Percentiles rank a stretch among this genome's conserved stretches.
phyloP scores from a whole-genome alignment of 2,797 vertebrate genomes.

The Mus minutoides region DNA sequence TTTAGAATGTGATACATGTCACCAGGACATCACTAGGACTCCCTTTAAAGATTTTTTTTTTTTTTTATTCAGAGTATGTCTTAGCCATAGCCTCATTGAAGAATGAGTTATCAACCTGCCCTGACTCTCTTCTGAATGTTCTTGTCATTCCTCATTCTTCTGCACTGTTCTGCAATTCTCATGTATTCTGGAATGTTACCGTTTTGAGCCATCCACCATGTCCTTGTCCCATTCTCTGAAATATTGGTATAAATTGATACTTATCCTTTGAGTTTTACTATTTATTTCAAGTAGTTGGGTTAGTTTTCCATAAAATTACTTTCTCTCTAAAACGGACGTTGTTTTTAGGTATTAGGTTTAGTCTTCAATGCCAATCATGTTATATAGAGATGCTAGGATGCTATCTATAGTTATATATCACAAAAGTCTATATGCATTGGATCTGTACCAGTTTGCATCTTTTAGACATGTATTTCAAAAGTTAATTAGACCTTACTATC shows the following conservation, averaged over 20 bases:
- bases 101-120: neutral
- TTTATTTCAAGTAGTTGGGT: neutral
- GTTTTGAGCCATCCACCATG: neutral
- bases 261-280: neutral
- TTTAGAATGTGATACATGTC: neutral
- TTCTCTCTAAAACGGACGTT: conserved; percentile 10
- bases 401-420: neutral
- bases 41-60: conserved; percentile 4
- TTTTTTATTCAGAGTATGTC: neutral
- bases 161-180: neutral
- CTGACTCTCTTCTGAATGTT: neutral
- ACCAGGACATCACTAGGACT: neutral
- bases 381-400: neutral
- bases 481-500: neutral
- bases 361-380: neutral
- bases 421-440: neutral
- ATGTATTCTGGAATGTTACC: neutral
- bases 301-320: neutral
- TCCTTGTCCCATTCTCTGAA: neutral
- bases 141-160: neutral
- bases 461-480: conserved; percentile 23
- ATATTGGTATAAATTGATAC: neutral
- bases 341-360: conserved; percentile 15
- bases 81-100: neutral
- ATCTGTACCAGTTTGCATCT: neutral